phyloP scores from a whole-genome alignment of 2,113 vertebrate genomes.

The Telmatochromis sp. region DNA sequence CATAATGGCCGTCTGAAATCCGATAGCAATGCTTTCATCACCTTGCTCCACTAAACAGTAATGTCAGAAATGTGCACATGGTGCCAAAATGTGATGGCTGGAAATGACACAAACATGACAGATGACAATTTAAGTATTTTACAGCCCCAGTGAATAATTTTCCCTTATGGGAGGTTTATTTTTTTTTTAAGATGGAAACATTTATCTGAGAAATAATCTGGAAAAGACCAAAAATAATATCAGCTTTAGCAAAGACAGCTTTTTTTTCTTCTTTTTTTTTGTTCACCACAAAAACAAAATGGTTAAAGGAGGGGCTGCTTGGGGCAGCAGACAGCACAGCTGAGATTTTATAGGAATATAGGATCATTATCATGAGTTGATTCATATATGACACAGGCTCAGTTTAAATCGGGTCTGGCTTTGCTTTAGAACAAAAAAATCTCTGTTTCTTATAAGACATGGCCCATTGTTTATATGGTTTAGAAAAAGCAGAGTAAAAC shows the following conservation, averaged over 20 bases:
- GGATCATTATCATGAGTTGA: slow-evolving; percentile 20
- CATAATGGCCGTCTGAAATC: slow-evolving; percentile 44
- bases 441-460: background rate
- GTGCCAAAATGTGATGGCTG: slow-evolving; percentile 24
- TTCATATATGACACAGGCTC: background rate
- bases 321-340: background rate
- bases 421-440: background rate
- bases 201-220: background rate
- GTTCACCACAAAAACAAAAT: background rate
- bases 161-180: background rate
- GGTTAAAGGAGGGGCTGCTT: slow-evolving; percentile 15
- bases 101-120: slow-evolving; percentile 21
- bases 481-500: background rate
- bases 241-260: slow-evolving; percentile 23
- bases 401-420: background rate
- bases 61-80: slow-evolving; percentile 14
- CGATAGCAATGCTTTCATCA: slow-evolving; percentile 35
- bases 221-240: slow-evolving; percentile 32
- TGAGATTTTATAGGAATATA: slow-evolving; percentile 37
- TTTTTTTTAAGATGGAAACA: background rate
- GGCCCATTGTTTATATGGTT: background rate
- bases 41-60: background rate
- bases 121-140: background rate
- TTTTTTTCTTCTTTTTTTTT: background rate
- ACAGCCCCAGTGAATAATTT: background rate